Percentiles rank a stretch among this genome's conserved stretches.
Conservation (phyloP, 2,888 invertebrate species). For the Tryphoninae sp. region DNA sequence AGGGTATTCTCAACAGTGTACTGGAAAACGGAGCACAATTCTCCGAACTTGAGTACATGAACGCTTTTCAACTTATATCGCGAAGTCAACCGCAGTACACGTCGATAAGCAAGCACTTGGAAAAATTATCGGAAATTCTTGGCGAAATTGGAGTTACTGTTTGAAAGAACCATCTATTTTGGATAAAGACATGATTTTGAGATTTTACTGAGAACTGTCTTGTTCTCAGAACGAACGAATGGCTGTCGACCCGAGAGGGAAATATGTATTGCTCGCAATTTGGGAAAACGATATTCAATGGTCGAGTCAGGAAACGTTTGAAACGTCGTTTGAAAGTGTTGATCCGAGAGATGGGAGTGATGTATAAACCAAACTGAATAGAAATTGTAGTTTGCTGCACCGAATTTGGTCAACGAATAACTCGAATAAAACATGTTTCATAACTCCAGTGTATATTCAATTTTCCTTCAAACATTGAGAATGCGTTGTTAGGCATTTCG, state of each 20-base stretch:
- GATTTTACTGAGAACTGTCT: not conserved
- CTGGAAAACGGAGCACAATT: slow-evolving; percentile 92
- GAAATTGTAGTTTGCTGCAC: too few species aligned
- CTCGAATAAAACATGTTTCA: too few species aligned
- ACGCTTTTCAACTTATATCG: slow-evolving; percentile 83
- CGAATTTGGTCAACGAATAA: too few species aligned
- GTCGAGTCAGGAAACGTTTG: not conserved
- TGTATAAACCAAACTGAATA: too few species aligned
- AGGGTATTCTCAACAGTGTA: slow-evolving; percentile 91
- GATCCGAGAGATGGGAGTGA: too few species aligned
- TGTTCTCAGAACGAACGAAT: not conserved
- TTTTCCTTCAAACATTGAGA: too few species aligned
- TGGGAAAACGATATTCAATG: not conserved
- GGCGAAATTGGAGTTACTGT: slow-evolving; percentile 90
- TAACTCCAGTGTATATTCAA: too few species aligned
- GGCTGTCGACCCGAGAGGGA: not conserved
- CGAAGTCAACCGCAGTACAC: slow-evolving; percentile 79
- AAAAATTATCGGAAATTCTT: slow-evolving; percentile 92
- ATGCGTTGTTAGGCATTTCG: too few species aligned
- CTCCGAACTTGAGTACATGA: slow-evolving; percentile 89
- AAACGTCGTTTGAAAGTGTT: not conserved
- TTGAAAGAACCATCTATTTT: slow-evolving; percentile 38
- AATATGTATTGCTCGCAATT: not conserved
- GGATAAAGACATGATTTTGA: not conserved
- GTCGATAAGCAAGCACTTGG: slow-evolving; percentile 86